Evolutionary conservation across 2,888 invertebrate genomes (phyloP), one percentile per base, ranked within the genome.

Genomic region (Isoperla grammatica): DNA sequence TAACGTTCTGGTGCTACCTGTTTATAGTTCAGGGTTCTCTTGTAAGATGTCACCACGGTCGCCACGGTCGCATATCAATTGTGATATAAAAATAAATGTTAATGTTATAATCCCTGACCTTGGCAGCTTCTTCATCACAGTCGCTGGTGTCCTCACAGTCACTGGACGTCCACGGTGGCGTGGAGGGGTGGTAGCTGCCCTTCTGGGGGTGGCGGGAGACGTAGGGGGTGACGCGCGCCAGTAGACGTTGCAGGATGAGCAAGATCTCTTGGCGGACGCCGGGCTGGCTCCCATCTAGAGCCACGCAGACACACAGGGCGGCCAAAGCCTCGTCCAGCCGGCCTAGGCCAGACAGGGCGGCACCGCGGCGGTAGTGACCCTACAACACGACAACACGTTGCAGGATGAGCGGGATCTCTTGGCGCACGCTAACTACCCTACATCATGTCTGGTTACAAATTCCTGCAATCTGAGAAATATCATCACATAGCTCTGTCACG

Each of bases 261-360:
- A 76, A 73, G 46, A 80, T 71, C 65, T 77, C 77, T 56, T 75
- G 73, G 57, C 76, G 76, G 64, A 84, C 81, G 19, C 17, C 39
- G 63, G 29, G 29, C 29, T 29, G 29, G 29, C 5, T 29, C 8
- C 29, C 29, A 67, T 81, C 80, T 53, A 83, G 74, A n/a, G 79
- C 78, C 49, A 81, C 76, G 67, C 81, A 81, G 59, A 80, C 74
- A 55, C 80, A 76, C 61, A 81, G 76, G 15, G 80, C 77, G 13
- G 79, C 72, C 39, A 82, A 76, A 15, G 83, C 81, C 64, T 82
- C 83, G 65, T 82, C 81, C 69, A 78, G 77, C 53, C 76, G 74
- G 19, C 77, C 77, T 50, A 81, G 70, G 5, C 78, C 78, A 46
- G 75, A 74, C 56, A 83, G 72, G 15, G 80, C 80, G 62, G 76